A percentile compares a stretch with the other conserved stretches of the same genome.
These are phyloP conservation scores for Acleris laterana DNA, from an alignment of 2,888 invertebrate species.

Conservation along the genomic window DNA sequence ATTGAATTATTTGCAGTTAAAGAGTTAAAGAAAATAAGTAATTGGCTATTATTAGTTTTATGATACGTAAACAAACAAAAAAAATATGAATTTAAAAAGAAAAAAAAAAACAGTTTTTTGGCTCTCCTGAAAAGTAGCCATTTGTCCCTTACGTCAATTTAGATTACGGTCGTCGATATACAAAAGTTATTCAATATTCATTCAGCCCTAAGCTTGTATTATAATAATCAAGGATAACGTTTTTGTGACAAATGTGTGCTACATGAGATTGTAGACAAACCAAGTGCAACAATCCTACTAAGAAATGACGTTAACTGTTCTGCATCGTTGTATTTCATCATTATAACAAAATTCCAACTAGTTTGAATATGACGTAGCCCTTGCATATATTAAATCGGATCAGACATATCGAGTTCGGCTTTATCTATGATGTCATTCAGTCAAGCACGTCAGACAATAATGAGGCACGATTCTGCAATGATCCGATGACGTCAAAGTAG, in stretches of 20 bases:
- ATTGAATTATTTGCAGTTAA: no score
- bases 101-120: no score
- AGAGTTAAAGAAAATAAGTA: no score
- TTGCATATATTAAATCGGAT: constrained; percentile 16
- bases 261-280: not conserved
- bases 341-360: constrained; percentile 1
- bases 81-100: no score
- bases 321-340: constrained; percentile 16
- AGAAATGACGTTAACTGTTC: constrained; percentile 9
- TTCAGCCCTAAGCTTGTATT: no score
- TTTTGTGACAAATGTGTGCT: not conserved
- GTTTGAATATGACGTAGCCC: constrained; percentile 10
- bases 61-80: no score
- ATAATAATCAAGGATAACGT: not conserved
- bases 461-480: constrained; percentile 29
- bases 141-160: no score
- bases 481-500: constrained; percentile 28
- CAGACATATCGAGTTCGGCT: not conserved
- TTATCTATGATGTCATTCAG: constrained; percentile 21
- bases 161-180: no score
- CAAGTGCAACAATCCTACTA: no score
- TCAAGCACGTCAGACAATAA: constrained; percentile 13
- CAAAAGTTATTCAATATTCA: not conserved
- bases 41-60: no score
- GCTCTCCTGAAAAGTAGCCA: no score